phyloP scores from a whole-genome alignment of 2,888 invertebrate genomes.

The Epinotia nisella region DNA sequence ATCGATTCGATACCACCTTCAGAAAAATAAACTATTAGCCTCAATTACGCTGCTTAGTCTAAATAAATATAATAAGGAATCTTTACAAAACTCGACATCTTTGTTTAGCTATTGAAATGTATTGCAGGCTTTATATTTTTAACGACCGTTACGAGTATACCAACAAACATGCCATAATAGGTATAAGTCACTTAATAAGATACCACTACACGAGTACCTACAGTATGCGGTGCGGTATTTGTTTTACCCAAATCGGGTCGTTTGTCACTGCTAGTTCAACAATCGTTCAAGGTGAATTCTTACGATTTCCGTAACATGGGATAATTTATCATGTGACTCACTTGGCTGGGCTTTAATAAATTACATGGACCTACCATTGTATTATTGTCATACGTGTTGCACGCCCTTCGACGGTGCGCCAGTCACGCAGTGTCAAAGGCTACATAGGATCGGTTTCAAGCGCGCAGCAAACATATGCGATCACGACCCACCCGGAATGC shows the following conservation, averaged over 20 bases:
- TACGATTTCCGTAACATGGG: constrained; percentile 59
- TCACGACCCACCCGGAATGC: constrained; percentile 57
- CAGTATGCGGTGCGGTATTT: constrained; percentile 47
- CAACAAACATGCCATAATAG: constrained; percentile 15
- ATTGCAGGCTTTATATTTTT: background rate
- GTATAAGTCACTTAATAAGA: constrained; percentile 9
- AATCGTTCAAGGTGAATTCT: constrained; percentile 62
- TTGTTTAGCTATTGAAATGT: constrained; percentile 1
- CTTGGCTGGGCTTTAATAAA: constrained; percentile 51
- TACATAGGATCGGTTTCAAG: constrained; percentile 58
- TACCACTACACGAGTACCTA: background rate
- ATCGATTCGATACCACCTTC: background rate
- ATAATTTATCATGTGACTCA: constrained; percentile 59
- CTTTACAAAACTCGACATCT: constrained; percentile 1
- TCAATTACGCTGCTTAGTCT: background rate
- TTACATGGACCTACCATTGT: constrained; percentile 46
- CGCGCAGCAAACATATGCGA: constrained; percentile 64
- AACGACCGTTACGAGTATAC: constrained; percentile 7
- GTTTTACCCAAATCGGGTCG: constrained; percentile 55
- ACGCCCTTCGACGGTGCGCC: constrained; percentile 62
- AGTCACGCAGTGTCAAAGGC: constrained; percentile 55
- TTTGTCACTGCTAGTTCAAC: constrained; percentile 62
- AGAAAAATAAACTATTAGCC: constrained; percentile 1
- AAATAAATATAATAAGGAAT: background rate
- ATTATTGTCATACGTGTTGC: constrained; percentile 50